Conservation (phyloP, 2,113 vertebrate genomes). For the Pongo abelii region DNA sequence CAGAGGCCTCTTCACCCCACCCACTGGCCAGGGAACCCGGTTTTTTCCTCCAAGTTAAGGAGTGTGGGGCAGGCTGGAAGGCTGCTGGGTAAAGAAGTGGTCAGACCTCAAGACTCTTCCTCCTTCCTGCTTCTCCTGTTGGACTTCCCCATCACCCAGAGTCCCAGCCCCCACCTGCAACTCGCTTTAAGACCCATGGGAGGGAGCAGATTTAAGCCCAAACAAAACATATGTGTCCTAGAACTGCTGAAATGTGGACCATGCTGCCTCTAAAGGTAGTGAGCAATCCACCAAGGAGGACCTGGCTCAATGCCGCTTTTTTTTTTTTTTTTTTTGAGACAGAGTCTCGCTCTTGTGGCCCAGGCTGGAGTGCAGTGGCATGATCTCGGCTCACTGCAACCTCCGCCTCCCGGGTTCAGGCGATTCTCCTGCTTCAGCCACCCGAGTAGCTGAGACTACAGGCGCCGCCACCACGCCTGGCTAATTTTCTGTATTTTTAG, state of each 20-base stretch:
- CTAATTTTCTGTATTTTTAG: no score
- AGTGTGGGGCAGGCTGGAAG: not conserved
- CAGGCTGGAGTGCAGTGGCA: no score
- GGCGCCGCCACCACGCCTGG: no score
- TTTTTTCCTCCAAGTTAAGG: constrained; percentile 34
- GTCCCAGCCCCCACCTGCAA: not conserved
- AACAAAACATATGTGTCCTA: not conserved
- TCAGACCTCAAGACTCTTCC: not conserved
- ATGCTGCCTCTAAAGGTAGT: not conserved
- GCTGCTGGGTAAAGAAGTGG: not conserved
- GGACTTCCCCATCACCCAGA: not conserved
- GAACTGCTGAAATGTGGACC: not conserved
- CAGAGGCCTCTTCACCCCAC: not conserved
- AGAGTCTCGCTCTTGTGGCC: no score
- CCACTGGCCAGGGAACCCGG: not conserved
- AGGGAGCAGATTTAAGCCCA: not conserved
- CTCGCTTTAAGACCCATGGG: not conserved
- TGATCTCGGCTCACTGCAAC: no score
- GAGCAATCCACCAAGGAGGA: not conserved
- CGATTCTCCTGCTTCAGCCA: no score
- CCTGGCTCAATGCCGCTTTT: not conserved
- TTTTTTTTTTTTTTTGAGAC: no score
- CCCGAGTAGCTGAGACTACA: no score
- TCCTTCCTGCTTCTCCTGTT: constrained; percentile 34
- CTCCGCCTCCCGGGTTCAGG: no score